Base-by-base conservation (phyloP, 2,797 vertebrate genomes). In the Miichthys miiuy region DNA sequence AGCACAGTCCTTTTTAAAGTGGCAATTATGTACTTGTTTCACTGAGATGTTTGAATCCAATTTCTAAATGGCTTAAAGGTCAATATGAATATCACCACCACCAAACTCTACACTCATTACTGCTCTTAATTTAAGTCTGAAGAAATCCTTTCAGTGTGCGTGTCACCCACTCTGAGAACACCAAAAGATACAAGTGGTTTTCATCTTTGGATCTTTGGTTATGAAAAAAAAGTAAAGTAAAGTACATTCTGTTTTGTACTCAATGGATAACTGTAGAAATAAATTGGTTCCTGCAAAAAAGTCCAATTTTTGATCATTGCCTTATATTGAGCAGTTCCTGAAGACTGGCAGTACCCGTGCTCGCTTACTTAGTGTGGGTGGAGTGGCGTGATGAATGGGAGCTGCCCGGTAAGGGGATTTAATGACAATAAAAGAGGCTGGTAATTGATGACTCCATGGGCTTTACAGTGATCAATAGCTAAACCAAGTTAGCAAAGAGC, bases 401-500 rank as follows among this genome's bases (percentile, higher is more conserved):
- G 65, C 60, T 63, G 72, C 62, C 75, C 20, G 3, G 2, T 66
- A 12, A 16, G 13, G 41, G 42, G 27, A 76, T 64, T 67, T 30
- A 70, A 25, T 1, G 7, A 58, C 51, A 56, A 42, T 25, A n/a
- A 61, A 69, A 54, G 55, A 64, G 25, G 1, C 50, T 0, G 23
- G 56, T 73, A 68, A 78, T 64, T 68, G 27, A 81, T 81, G 72
- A 34, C 50, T 61, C 10, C 1, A 18, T 38, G 12, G 48, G 1
- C 46, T 71, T 72, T 54, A n/a, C 21, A 54, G 42, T 74, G 61
- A 83, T 83, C 73, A 77, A 61, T 74, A 66, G 44, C 50, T 57
- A 23, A 87, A 72, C 38, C 4, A 3, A 79, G 72, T 58, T 47
- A 68, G 10, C 18, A 80, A 65, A 52, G 20, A 54, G 23, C 54